A percentile compares a stretch with the other conserved stretches of the same genome.
Conservation (phyloP, 2,888 invertebrate species). For the Ditula angustiorana region DNA sequence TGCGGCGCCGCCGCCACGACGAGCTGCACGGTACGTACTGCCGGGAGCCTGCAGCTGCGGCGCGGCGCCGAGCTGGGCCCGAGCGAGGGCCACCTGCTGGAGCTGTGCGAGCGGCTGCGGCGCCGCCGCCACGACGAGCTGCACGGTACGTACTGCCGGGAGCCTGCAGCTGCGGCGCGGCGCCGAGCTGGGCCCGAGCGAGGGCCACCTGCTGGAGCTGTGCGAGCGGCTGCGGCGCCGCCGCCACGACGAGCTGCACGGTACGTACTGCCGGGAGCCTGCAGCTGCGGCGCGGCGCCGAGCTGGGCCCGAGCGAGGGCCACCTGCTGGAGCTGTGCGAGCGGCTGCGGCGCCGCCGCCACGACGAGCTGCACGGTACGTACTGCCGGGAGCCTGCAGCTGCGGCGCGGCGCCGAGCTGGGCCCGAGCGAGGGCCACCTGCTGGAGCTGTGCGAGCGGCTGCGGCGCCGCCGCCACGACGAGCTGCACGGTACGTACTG, state of each 20-base stretch:
- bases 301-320: no score
- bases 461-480: slow-evolving; percentile 47
- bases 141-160: no score
- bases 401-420: slow-evolving; percentile 57
- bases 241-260: slow-evolving; percentile 52
- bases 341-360: slow-evolving; percentile 40
- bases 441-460: slow-evolving; percentile 56
- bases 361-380: slow-evolving; percentile 58
- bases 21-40: slow-evolving; percentile 57
- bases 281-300: no score
- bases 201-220: slow-evolving; percentile 63
- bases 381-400: slow-evolving; percentile 57
- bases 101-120: no score
- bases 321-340: no score
- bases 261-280: slow-evolving; percentile 50
- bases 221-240: slow-evolving; percentile 52
- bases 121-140: no score
- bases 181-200: slow-evolving; percentile 56
- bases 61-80: no score
- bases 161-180: no score
- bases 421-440: slow-evolving; percentile 63
- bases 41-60: neutral
- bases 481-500: slow-evolving; percentile 57
- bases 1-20: slow-evolving; percentile 47
- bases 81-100: no score